These are phyloP conservation scores for Unio delphinus DNA, from an alignment of 2,888 invertebrate genomes.

Conservation along the genomic window DNA sequence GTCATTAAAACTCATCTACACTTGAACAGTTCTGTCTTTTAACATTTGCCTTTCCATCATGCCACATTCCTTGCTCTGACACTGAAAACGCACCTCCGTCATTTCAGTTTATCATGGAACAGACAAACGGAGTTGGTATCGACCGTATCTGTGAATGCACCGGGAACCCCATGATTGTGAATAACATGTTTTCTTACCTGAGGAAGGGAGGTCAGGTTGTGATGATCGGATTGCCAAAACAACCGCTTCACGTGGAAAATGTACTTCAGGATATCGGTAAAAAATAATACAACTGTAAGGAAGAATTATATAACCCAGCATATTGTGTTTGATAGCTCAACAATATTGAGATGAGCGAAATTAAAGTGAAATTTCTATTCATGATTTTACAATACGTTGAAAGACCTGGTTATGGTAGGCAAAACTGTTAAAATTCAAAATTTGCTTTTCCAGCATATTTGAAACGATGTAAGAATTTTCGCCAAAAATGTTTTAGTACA, in stretches of 20 bases:
- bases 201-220: constrained; percentile 63
- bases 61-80: too few species aligned
- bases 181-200: constrained; percentile 55
- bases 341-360: too few species aligned
- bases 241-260: constrained; percentile 63
- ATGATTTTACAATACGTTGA: neutral
- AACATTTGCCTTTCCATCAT: too few species aligned
- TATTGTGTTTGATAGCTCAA: too few species aligned
- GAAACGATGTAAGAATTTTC: too few species aligned
- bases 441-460: neutral
- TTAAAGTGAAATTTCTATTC: too few species aligned
- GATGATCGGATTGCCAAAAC: constrained; percentile 62
- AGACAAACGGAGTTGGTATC: constrained; percentile 60
- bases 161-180: constrained; percentile 57
- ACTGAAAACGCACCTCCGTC: neutral
- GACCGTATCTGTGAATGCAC: constrained; percentile 64
- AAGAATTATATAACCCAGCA: too few species aligned
- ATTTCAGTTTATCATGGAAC: constrained; percentile 52
- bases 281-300: constrained; percentile 7
- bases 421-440: neutral
- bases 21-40: too few species aligned
- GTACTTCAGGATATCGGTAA: constrained; percentile 60
- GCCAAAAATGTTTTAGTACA: too few species aligned
- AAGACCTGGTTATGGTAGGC: neutral
- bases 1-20: too few species aligned